phyloP scores from a whole-genome alignment of 2,888 invertebrate species.

The Callinectes sapidus region DNA sequence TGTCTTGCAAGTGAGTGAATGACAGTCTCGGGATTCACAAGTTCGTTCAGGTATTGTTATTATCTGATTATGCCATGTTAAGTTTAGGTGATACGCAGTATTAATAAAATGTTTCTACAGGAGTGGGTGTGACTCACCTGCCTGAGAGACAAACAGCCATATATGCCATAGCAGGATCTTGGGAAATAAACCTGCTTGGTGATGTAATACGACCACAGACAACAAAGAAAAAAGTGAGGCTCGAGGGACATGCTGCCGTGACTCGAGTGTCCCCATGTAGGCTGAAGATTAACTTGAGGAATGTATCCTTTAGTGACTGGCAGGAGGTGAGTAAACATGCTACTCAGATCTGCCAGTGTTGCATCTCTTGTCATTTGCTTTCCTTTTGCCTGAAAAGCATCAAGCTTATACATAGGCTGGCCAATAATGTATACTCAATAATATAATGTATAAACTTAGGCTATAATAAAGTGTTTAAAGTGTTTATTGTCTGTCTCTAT shows the following conservation, averaged over 20 bases:
- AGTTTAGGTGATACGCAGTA: not conserved
- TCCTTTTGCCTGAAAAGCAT: no score
- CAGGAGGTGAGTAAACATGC: slow-evolving; percentile 34
- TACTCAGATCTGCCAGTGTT: not conserved
- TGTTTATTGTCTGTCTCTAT: no score
- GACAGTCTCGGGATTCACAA: no score
- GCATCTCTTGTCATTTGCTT: no score
- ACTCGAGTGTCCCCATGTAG: slow-evolving; percentile 52
- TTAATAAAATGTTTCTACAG: not conserved
- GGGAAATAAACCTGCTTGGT: not conserved
- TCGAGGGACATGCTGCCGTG: slow-evolving; percentile 30
- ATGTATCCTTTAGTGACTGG: slow-evolving; percentile 56
- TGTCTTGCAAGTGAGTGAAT: no score
- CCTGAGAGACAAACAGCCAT: not conserved
- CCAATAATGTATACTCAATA: no score
- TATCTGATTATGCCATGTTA: no score
- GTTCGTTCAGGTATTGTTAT: no score
- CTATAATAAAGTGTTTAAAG: no score
- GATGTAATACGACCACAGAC: not conserved
- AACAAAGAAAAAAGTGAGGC: not conserved
- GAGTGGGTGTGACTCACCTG: slow-evolving; percentile 2
- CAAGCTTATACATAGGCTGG: no score
- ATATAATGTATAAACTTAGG: no score
- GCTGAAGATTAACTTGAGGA: slow-evolving; percentile 35
- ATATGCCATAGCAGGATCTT: not conserved